phyloP scores from a whole-genome alignment of 2,888 invertebrate species.

The Colostygia pectinataria region DNA sequence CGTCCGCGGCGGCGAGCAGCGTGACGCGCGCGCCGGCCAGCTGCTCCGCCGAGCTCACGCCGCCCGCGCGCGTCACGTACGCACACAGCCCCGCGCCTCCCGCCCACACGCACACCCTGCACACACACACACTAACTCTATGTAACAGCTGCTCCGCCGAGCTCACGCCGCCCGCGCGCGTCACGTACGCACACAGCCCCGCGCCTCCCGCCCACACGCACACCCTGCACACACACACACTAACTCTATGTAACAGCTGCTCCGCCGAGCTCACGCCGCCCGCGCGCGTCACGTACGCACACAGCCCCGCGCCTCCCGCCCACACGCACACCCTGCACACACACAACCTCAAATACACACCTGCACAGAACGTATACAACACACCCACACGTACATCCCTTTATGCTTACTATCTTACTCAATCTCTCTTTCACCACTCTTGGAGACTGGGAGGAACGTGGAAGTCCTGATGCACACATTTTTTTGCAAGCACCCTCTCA shows the following conservation, averaged over 20 bases:
- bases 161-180: conserved; percentile 86
- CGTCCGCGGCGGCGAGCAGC: conserved; percentile 86
- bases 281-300: conserved; percentile 87
- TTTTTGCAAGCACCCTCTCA: no score
- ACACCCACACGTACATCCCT: no score
- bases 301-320: conserved; percentile 95
- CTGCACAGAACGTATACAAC: no score
- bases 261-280: conserved; percentile 90
- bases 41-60: conserved; percentile 88
- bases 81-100: conserved; percentile 93
- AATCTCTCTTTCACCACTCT: no score
- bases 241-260: no score
- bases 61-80: conserved; percentile 86
- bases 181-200: conserved; percentile 89
- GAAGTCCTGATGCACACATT: no score
- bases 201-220: conserved; percentile 95
- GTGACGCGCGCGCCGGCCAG: conserved; percentile 86
- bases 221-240: conserved; percentile 13
- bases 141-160: conserved; percentile 88
- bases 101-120: conserved; percentile 88
- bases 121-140: neutral
- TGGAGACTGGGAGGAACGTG: no score
- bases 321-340: conserved; percentile 81
- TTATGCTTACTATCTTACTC: no score
- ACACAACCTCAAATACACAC: neutral